Conservation (phyloP, 2,797 vertebrate genomes). For the Sebastes diploproa region DNA sequence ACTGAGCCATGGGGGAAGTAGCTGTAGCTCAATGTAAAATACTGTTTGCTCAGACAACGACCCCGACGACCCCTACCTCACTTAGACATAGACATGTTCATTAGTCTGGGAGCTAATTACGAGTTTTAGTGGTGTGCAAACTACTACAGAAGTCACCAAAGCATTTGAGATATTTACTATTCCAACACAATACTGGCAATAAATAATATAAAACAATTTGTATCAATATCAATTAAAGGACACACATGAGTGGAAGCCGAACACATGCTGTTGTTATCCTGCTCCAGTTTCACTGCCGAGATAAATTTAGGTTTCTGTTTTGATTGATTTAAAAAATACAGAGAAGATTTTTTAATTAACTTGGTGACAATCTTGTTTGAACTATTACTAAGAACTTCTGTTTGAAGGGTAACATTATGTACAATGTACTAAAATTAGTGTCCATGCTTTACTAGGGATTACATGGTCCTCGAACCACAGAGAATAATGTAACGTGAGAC, state of each 20-base stretch:
- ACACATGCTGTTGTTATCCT: neutral
- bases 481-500: conserved; percentile 46
- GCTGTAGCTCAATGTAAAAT: neutral
- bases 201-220: neutral
- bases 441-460: conserved; percentile 6
- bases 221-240: neutral
- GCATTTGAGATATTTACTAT: neutral
- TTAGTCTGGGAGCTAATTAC: neutral
- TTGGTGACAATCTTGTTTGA: neutral
- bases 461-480: neutral
- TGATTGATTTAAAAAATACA: neutral
- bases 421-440: conserved; percentile 39
- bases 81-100: neutral
- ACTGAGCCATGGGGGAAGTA: neutral
- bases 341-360: neutral
- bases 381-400: neutral
- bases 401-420: conserved; percentile 18
- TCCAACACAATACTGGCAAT: neutral
- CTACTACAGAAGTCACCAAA: too few relatives aligned
- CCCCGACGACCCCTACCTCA: neutral
- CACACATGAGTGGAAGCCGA: neutral
- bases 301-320: neutral
- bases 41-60: neutral
- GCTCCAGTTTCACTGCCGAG: neutral
- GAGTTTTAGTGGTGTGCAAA: neutral